Evolutionary conservation across 2,888 invertebrate genomes (phyloP).

Genomic region (Syrista parreyssii): DNA sequence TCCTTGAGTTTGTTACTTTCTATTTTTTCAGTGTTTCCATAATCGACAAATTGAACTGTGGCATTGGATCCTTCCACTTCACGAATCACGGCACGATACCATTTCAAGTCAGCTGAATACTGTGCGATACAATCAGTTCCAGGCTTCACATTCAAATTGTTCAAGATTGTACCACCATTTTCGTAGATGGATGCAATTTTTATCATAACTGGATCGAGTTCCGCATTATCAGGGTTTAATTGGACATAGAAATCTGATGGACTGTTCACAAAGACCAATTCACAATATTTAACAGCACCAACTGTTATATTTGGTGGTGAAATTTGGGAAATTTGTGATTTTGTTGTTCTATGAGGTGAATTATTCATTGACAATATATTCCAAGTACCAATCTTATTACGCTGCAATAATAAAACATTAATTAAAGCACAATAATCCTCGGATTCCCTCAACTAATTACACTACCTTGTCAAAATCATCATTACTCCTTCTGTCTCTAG

Average conservation of each 20-base stretch:
- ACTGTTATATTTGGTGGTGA: slow-evolving; percentile 40
- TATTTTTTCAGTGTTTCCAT: slow-evolving; percentile 77
- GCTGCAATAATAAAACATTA: slow-evolving; percentile 1
- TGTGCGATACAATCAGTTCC: slow-evolving; percentile 55
- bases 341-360: slow-evolving; percentile 14
- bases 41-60: slow-evolving; percentile 75
- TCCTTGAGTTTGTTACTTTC: slow-evolving; percentile 67
- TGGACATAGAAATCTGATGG: slow-evolving; percentile 58
- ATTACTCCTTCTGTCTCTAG: slow-evolving; percentile 5
- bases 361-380: slow-evolving; percentile 12
- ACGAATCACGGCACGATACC: slow-evolving; percentile 75
- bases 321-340: slow-evolving; percentile 23
- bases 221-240: slow-evolving; percentile 47
- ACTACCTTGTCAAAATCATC: background rate
- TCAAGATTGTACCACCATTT: slow-evolving; percentile 43
- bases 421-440: background rate
- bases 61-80: slow-evolving; percentile 68
- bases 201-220: slow-evolving; percentile 50
- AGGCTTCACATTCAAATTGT: slow-evolving; percentile 31
- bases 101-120: slow-evolving; percentile 71
- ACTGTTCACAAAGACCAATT: slow-evolving; percentile 44
- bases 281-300: slow-evolving; percentile 48
- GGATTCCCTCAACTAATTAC: background rate
- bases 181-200: slow-evolving; percentile 47
- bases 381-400: slow-evolving; percentile 12